Base-by-base conservation (phyloP, 2,113 vertebrate genomes). In the Ptychochromis oligacanthus region DNA sequence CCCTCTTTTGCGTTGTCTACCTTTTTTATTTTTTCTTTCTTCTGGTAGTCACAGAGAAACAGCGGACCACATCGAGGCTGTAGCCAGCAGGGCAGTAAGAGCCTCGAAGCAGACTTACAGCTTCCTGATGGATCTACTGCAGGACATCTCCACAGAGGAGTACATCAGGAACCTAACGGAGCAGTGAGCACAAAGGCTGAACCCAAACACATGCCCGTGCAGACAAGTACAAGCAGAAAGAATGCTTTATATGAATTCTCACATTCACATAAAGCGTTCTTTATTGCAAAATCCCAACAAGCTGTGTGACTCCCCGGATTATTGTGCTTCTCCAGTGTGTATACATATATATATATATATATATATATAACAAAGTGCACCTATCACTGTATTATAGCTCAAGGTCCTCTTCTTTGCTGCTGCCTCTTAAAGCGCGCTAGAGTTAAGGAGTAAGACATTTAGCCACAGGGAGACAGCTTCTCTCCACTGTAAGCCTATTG, bases 41-140 rank as follows among this genome's bases (percentile, higher is more conserved):
- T 54, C 77, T 76, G 6, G 9, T 26, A 96, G 96, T 43, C 94
- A 95, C 80, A 87, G 56, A 67, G 93, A 94, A 75, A 81, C 80
- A 43, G 89, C 93, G 0, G 79, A 58, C 4, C 91, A 57, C 90
- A 95, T 96, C 1, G 92, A 96, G 88, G 92, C 56, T 0, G 34
- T 88, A 1, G 96, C 94, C 3, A 5, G 7, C 64, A 93, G 92
- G 59, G 97, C 96, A 0, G 89, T 97, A 52, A 49, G 2, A 0
- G 83, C 92, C 34, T 96, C 97, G 60, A 95, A 93, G 0, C 12
- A 92, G 90, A 97, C 96, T 54, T 90, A 89, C 0, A 7, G 2
- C 17, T 91, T 96, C 46, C 94, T 99, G 92, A 70, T 12, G 91
- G 87, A 85, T 49, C 93, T 97, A 12, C 74, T 96, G 83, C 92